Evolutionary conservation across 2,888 invertebrate genomes (phyloP), one percentile per base, ranked within the genome.

Genomic region (Monoplex corrugatus): DNA sequence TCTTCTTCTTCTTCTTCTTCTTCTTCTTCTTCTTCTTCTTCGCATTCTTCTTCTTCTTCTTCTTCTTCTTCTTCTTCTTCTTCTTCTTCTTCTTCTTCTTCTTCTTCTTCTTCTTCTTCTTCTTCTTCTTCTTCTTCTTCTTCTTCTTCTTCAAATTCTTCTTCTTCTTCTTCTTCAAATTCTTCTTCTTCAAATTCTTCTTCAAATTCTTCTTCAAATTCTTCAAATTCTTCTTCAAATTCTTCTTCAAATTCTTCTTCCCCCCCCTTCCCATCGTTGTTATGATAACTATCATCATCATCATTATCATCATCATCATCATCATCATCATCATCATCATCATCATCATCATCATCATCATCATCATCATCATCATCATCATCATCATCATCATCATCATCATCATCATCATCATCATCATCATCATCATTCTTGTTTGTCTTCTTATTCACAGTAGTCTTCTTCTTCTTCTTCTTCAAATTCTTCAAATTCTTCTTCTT

Each of bases 31-130:
- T 75, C 75, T 75, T 35, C 43, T 43, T 35, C 19, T 80, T 35
- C 28, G 3, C n/a, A 5, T 8, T 80, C 80, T 80, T 80, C 35
- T 80, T 80, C 0, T 43, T 80, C 0, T 80, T 6, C 35, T 80
- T 80, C 1, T 80, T 80, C 44, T 80, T 80, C 44, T 80, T 80
- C 44, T 43, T 80, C 44, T 80, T 43, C 44, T 80, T 80, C 80
- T 80, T 80, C 44, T n/a, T 75, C 75, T 75, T 75, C 38, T 75
- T n/a, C 75, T 50, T 50, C 50, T 50, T 50, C 50, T 50, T 16
- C 8, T 50, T 50, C 8, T 16, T 50, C 50, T 13, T 19, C 50
- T 13, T 19, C 50, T 13, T 19, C 50, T 13, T 19, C 50, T 13
- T 19, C 50, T 13, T 19, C 50, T 13, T 19, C 50, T 13, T 50